These are phyloP conservation scores for Paraescarpia echinospica DNA, from an alignment of 1,140 invertebrate genomes.

Conservation along the genomic window DNA sequence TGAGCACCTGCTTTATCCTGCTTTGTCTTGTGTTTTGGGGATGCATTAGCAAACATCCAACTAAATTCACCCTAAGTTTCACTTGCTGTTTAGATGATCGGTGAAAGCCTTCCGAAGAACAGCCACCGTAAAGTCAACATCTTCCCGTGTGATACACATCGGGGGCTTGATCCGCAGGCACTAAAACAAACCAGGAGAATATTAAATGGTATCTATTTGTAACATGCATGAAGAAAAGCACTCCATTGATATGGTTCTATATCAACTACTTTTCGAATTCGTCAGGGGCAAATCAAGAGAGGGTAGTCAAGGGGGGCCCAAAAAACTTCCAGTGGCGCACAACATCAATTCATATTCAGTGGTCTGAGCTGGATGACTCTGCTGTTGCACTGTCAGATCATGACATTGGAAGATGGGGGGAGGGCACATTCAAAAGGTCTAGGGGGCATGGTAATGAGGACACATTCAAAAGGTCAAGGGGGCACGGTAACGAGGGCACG, in stretches of 20 bases:
- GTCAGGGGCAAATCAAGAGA: no score
- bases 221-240: not conserved
- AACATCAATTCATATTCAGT: no score
- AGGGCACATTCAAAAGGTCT: no score
- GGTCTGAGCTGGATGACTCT: no score
- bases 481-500: no score
- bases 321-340: no score
- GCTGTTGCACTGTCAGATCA: no score
- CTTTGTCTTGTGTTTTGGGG: not conserved
- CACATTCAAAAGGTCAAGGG: no score
- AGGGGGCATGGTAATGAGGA: no score
- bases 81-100: constrained; percentile 21
- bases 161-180: constrained; percentile 93
- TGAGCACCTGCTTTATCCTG: not conserved
- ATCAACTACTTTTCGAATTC: not conserved
- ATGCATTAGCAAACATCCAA: not conserved
- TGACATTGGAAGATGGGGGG: no score
- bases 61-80: not conserved
- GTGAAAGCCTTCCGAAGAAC: constrained; percentile 54
- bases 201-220: constrained; percentile 26
- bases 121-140: constrained; percentile 83
- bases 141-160: constrained; percentile 87
- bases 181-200: constrained; percentile 60
- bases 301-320: no score
- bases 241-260: not conserved